A percentile compares a stretch with the other conserved stretches of the same genome.
Conservation (phyloP, 2,797 vertebrate genomes). For the Loriculus beryllinus region DNA sequence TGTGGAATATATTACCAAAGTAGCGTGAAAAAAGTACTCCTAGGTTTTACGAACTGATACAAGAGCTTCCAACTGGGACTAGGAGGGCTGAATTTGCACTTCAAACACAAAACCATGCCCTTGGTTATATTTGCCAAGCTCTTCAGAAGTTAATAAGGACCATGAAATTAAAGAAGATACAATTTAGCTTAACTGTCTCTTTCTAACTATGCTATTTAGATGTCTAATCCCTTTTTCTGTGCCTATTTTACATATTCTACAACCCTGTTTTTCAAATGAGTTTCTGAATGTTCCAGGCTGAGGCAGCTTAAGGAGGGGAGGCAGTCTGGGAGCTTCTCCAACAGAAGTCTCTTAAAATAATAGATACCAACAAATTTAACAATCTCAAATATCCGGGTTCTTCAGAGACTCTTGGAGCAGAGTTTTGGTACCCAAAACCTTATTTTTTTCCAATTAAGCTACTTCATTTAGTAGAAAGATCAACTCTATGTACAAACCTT, state of each 20-base stretch:
- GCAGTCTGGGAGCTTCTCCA: not conserved
- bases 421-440: not conserved
- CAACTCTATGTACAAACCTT: not conserved
- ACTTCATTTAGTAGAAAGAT: not conserved
- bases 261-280: not conserved
- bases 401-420: not conserved
- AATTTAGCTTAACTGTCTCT: not conserved
- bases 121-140: not conserved
- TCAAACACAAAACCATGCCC: not conserved
- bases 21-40: not conserved
- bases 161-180: constrained; percentile 15
- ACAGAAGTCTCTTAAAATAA: not conserved
- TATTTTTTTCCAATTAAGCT: not conserved
- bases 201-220: not conserved
- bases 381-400: not conserved
- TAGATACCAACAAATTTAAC: not conserved
- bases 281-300: not conserved
- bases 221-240: not conserved
- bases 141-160: constrained; percentile 10
- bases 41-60: constrained; percentile 22
- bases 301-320: not conserved
- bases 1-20: not conserved
- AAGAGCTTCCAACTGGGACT: not conserved
- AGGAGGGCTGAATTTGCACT: constrained; percentile 35
- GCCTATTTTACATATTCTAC: not conserved